Conservation (phyloP, 2,888 invertebrate genomes). For the Tigriopus californicus region DNA sequence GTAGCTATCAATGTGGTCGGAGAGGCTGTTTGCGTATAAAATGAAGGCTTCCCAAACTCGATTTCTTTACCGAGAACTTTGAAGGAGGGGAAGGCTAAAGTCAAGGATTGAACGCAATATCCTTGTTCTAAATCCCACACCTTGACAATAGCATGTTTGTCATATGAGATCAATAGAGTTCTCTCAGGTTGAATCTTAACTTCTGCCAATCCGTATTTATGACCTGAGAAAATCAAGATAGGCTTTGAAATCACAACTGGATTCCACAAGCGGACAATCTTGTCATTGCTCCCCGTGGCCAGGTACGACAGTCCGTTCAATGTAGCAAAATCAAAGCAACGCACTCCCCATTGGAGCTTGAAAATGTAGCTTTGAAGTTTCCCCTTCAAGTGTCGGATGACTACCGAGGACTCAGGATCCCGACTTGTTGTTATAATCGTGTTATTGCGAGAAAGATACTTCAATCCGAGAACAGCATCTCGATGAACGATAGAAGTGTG, state of each 20-base stretch:
- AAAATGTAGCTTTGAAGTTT: conserved; percentile 14
- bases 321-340: conserved; percentile 4
- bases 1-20: background rate
- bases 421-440: conserved; percentile 10
- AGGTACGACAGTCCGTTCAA: background rate
- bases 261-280: conserved; percentile 11
- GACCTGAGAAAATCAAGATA: conserved; percentile 1
- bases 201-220: background rate
- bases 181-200: background rate
- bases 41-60: background rate
- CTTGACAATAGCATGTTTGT: conserved; percentile 3
- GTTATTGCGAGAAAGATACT: background rate
- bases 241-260: conserved; percentile 13
- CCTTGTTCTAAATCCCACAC: conserved; percentile 7
- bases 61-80: conserved; percentile 1
- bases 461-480: conserved; percentile 1
- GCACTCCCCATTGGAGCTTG: conserved; percentile 10
- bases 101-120: conserved; percentile 1
- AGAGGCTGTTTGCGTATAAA: conserved; percentile 4
- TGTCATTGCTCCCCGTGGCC: conserved; percentile 13
- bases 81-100: background rate
- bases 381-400: conserved; percentile 3
- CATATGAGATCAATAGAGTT: background rate
- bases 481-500: background rate
- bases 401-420: background rate